Base-by-base conservation (phyloP, 2,113 vertebrate species). In the Alectura lathami region DNA sequence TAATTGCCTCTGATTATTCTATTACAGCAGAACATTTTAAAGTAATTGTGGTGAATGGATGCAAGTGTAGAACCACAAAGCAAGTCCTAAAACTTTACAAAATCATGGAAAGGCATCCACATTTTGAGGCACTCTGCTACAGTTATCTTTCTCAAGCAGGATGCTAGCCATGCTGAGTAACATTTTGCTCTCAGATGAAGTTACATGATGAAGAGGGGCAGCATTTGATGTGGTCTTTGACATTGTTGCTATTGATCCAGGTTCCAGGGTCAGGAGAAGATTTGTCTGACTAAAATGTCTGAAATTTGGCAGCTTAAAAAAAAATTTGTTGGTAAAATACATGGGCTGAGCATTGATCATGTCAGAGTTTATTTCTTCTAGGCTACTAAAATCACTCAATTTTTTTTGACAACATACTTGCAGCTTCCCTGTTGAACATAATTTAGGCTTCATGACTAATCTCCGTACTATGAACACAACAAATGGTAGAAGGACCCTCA, bases 1-100 rank as follows among this genome's bases (percentile, higher is more conserved):
- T 94, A 91, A 92, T 92, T 93, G 75, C 63, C 54, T 86, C 68
- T 91, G 87, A 85, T 94, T 94, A 92, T 91, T 96, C 50, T 76
- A 27, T 95, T 89, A 73, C 13, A 80, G 72, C 54, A 89, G 70
- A 89, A 69, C 32, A 27, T 73, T 83, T 80, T 47, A 54, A 85
- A 89, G 67, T 91, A 94, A 85, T 94, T 91, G 89, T 88, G 59
- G 81, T 57, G 54, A 70, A 74, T 0, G 1, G 32, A 85, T 92
- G 59, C 66, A 48, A 91, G 63, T 40, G 26, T 53, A 64, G 85
- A 91, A 73, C 36, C 54, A 63, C 67, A 74, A 70, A 81, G 38
- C 60, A 69, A 69, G 70, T 54, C 70, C 59, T 59, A 70, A 91
- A 92, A 73, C 53, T 85, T 85, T 27, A 47, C 32, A 66, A 54